A percentile compares a stretch with the other conserved stretches of the same genome.
Conservation (phyloP, 2,113 vertebrate genomes). For the Antechinus stuartii region DNA sequence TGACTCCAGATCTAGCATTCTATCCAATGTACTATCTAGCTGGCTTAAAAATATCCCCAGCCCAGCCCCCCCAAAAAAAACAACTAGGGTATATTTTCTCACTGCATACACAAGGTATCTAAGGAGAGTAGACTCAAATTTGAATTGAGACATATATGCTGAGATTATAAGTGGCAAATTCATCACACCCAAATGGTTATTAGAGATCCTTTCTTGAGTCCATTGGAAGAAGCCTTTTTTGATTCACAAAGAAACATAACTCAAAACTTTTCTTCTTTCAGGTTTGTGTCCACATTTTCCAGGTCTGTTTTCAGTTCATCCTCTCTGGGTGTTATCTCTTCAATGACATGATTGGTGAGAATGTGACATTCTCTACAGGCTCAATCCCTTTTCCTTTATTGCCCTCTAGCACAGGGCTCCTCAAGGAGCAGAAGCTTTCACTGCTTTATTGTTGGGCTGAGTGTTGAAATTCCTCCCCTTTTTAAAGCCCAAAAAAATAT, state of each 20-base stretch:
- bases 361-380: neutral
- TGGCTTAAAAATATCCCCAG: neutral
- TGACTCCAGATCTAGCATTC: neutral
- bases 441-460: neutral
- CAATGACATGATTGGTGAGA: neutral
- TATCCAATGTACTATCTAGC: neutral
- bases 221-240: neutral
- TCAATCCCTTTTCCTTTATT: neutral
- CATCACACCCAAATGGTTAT: neutral
- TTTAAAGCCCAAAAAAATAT: neutral
- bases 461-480: neutral
- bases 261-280: neutral
- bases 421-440: neutral
- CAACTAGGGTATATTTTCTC: no score
- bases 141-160: no score
- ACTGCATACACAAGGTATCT: no score
- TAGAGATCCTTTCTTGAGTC: neutral
- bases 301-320: neutral
- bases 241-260: neutral
- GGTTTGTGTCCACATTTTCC: neutral
- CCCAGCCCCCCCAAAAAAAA: no score
- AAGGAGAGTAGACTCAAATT: no score
- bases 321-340: neutral
- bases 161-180: no score
- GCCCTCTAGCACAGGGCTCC: neutral